Conservation (phyloP, 1,140 invertebrate species). For the Calliphora vicina region DNA sequence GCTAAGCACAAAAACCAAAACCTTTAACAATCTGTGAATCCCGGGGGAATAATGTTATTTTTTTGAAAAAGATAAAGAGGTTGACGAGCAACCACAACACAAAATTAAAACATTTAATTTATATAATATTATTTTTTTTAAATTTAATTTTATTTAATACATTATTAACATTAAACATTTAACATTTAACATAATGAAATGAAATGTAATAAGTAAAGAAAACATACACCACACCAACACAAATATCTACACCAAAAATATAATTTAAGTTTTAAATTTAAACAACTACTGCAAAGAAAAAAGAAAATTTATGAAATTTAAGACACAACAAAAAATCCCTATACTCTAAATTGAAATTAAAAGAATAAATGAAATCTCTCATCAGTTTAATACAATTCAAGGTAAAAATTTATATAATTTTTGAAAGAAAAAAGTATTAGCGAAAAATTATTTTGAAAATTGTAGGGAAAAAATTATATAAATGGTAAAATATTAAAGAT, state of each 20-base stretch:
- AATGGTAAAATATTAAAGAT: background rate
- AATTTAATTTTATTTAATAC: slow-evolving; percentile 40
- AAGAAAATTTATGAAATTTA: background rate
- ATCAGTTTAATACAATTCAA: background rate
- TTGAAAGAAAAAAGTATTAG: background rate
- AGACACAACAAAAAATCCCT: background rate
- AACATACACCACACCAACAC: slow-evolving; percentile 47
- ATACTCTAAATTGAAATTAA: background rate
- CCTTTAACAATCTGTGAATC: slow-evolving; percentile 12
- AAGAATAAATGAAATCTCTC: background rate
- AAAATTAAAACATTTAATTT: slow-evolving; percentile 30
- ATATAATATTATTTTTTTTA: slow-evolving; percentile 38
- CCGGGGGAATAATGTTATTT: slow-evolving; percentile 36
- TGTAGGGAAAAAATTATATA: background rate
- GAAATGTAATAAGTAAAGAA: slow-evolving; percentile 40
- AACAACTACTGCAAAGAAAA: background rate
- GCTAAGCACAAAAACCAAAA: slow-evolving; percentile 15
- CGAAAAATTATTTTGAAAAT: background rate
- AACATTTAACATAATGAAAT: background rate
- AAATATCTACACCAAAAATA: slow-evolving; percentile 58
- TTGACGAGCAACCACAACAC: background rate
- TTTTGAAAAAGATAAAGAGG: background rate
- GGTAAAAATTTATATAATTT: background rate
- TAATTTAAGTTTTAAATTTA: slow-evolving; percentile 38
- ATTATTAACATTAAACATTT: background rate